These are phyloP conservation scores for Orestias chungarensis DNA, from an alignment of 2,797 vertebrate genomes.

Conservation along the genomic window DNA sequence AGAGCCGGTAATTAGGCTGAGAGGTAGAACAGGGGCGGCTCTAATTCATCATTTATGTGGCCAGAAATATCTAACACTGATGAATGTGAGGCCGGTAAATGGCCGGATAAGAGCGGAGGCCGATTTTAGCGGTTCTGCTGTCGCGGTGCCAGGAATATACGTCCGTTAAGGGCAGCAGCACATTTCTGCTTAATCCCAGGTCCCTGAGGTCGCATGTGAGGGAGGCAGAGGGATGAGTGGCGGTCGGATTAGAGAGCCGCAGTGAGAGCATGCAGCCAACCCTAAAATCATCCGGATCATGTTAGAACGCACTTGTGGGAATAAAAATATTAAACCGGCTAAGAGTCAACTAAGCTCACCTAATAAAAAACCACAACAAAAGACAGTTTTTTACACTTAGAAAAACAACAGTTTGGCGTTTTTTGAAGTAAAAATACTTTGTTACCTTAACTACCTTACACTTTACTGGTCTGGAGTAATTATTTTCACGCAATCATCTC, in stretches of 20 bases:
- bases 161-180: slow-evolving; percentile 55
- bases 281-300: slow-evolving; percentile 11
- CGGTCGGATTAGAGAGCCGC: slow-evolving; percentile 50
- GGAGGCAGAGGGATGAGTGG: slow-evolving; percentile 23
- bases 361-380: too few relatives aligned
- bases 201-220: slow-evolving; percentile 32
- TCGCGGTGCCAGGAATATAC: slow-evolving; percentile 68
- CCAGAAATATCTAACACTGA: slow-evolving; percentile 67
- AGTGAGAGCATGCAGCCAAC: slow-evolving; percentile 23
- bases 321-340: slow-evolving; percentile 9
- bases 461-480: too few relatives aligned
- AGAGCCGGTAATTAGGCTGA: slow-evolving; percentile 61
- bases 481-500: too few relatives aligned
- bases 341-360: slow-evolving; percentile 1
- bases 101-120: slow-evolving; percentile 75
- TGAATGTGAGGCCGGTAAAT: slow-evolving; percentile 78
- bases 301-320: slow-evolving; percentile 16
- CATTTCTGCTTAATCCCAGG: slow-evolving; percentile 54
- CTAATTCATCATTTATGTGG: slow-evolving; percentile 68
- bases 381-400: too few relatives aligned
- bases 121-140: slow-evolving; percentile 76
- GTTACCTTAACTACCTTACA: too few relatives aligned
- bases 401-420: too few relatives aligned
- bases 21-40: slow-evolving; percentile 34
- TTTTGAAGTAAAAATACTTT: too few relatives aligned